Percentiles rank a stretch among this genome's conserved stretches.
phyloP scores from a whole-genome alignment of 1,140 invertebrate genomes.

The Zaprionus davidi region DNA sequence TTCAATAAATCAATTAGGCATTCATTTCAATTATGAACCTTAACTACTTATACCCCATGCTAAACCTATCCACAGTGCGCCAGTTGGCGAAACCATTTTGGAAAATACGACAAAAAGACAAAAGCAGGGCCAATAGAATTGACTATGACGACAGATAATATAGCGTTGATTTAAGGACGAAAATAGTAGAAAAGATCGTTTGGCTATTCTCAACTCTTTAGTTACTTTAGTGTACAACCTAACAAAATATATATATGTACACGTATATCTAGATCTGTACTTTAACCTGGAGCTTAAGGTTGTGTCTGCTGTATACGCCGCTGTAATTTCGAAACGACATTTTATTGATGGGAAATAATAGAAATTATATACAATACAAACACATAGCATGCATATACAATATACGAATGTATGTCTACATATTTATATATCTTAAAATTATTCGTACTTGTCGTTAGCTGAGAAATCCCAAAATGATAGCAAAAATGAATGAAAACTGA shows the following conservation, averaged over 20 bases:
- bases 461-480: neutral
- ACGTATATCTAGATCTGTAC: constrained; percentile 23
- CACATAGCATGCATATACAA: constrained; percentile 16
- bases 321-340: constrained; percentile 41
- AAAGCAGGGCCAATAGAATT: constrained; percentile 47
- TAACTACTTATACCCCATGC: too few species aligned
- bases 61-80: constrained; percentile 39
- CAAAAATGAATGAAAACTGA: neutral
- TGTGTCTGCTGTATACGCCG: constrained; percentile 47
- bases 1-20: neutral
- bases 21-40: neutral
- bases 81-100: constrained; percentile 17
- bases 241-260: constrained; percentile 9
- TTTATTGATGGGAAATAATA: constrained; percentile 39
- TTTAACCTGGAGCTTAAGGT: constrained; percentile 47
- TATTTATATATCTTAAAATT: constrained; percentile 15
- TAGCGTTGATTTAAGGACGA: neutral
- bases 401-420: neutral
- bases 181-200: constrained; percentile 2
- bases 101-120: neutral
- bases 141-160: constrained; percentile 28
- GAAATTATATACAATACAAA: constrained; percentile 31
- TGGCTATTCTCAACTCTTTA: constrained; percentile 9
- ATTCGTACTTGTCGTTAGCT: constrained; percentile 9
- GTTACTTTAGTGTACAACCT: constrained; percentile 9